Evolutionary conservation across 2,888 invertebrate species (phyloP).

Genomic region (Holacanthella duospinosa): DNA sequence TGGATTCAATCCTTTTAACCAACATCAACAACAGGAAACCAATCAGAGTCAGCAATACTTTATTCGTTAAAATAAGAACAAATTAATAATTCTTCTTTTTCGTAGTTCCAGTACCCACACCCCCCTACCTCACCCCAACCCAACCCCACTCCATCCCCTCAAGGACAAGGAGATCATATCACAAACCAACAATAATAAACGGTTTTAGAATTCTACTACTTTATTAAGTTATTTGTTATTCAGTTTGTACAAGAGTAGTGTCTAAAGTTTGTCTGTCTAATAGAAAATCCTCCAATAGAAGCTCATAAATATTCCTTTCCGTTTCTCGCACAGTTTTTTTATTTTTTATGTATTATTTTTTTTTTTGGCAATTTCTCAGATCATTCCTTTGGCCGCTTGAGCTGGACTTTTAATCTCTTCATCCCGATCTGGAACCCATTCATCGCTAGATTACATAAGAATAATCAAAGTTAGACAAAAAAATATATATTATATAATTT

Average conservation of each 20-base stretch:
- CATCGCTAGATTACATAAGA: too few species aligned
- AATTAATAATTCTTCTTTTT: not conserved
- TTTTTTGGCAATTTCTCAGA: not conserved
- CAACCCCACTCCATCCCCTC: too few species aligned
- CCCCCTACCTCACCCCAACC: not conserved
- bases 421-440: conserved; percentile 99
- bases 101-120: not conserved
- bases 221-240: not conserved
- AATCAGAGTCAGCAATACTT: conserved; percentile 19
- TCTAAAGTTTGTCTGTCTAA: not conserved
- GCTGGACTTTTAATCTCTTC: conserved; percentile 98
- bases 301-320: not conserved
- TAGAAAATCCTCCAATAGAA: not conserved
- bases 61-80: conserved; percentile 9
- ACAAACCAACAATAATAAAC: not conserved
- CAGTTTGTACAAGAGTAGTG: not conserved
- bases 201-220: not conserved
- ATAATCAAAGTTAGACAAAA: too few species aligned
- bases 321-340: not conserved
- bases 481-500: too few species aligned
- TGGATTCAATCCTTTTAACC: conserved; percentile 9
- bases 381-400: conserved; percentile 67
- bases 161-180: conserved; percentile 3
- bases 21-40: not conserved
- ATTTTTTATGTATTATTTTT: not conserved